Evolutionary conservation across 2,888 invertebrate species (phyloP).

Genomic region (Drosophila helvetica): DNA sequence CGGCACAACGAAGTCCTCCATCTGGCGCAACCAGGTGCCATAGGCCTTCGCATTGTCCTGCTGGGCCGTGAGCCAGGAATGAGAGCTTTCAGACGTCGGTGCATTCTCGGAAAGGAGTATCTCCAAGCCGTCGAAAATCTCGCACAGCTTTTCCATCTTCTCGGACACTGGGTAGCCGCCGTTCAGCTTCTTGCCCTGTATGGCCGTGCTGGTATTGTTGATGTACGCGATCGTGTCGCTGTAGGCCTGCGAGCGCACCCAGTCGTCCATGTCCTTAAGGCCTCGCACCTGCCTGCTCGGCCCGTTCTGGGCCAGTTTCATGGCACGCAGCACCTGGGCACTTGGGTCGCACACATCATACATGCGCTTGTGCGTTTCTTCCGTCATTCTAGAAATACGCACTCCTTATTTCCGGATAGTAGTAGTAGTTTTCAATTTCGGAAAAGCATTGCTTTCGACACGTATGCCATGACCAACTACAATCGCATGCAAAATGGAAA

Average conservation of each 20-base stretch:
- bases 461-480: too few relatives aligned
- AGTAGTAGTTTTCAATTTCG: too few relatives aligned
- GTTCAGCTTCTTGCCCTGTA: slow-evolving; percentile 90
- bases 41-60: slow-evolving; percentile 90
- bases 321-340: slow-evolving; percentile 14
- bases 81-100: neutral
- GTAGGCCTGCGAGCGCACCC: slow-evolving; percentile 89
- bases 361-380: slow-evolving; percentile 16
- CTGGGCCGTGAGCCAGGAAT: neutral
- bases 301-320: slow-evolving; percentile 10
- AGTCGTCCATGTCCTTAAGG: slow-evolving; percentile 39
- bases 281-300: slow-evolving; percentile 26
- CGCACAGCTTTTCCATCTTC: slow-evolving; percentile 86
- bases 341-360: slow-evolving; percentile 24
- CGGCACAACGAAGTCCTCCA: slow-evolving; percentile 87
- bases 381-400: neutral
- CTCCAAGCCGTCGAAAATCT: slow-evolving; percentile 89
- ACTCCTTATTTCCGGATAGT: neutral
- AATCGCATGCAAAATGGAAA: too few relatives aligned
- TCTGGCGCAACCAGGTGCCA: slow-evolving; percentile 89
- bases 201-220: slow-evolving; percentile 92
- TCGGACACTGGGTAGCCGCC: slow-evolving; percentile 86
- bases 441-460: too few relatives aligned
- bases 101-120: slow-evolving; percentile 86
- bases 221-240: slow-evolving; percentile 94